A percentile compares a stretch with the other conserved stretches of the same genome.
Evolutionary conservation across 2,113 vertebrate genomes (phyloP).

Genomic region (Paedocypris sp.): DNA sequence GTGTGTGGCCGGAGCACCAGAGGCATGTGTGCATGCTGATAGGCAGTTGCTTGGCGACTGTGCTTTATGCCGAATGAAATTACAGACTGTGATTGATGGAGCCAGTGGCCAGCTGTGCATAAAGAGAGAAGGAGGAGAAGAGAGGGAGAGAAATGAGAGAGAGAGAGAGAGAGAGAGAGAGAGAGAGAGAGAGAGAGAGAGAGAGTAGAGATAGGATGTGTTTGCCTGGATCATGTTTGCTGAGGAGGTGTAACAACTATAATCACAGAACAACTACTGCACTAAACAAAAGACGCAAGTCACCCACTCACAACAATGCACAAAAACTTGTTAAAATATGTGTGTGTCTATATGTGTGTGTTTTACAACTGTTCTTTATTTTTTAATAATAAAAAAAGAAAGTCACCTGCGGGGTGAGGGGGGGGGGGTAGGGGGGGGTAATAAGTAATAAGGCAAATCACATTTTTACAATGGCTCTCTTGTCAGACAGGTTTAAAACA

Average conservation of each 20-base stretch:
- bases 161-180: not conserved
- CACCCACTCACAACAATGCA: not conserved
- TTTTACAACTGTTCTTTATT: no score
- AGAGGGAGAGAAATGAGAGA: not conserved
- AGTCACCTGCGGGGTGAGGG: no score
- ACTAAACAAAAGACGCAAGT: conserved; percentile 13
- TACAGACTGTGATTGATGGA: conserved; percentile 32
- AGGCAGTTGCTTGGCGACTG: conserved; percentile 49
- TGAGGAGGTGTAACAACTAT: conserved; percentile 9
- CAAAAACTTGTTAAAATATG: not conserved
- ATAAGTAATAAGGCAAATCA: no score
- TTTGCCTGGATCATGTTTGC: not conserved
- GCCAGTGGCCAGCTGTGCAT: conserved; percentile 21
- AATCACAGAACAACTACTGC: conserved; percentile 23
- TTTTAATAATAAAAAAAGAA: not conserved
- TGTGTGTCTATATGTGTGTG: not conserved
- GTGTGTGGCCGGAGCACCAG: conserved; percentile 24
- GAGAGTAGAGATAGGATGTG: not conserved
- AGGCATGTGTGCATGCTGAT: conserved; percentile 40
- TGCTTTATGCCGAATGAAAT: conserved; percentile 31
- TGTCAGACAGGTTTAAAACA: no score
- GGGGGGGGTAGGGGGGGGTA: no score
- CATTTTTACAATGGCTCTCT: no score
- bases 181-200: not conserved
- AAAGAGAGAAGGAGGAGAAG: not conserved